Evolutionary conservation across 2,113 vertebrate species (phyloP), one percentile per base, ranked within the genome.

Genomic region (Ictidomys tridecemlineatus): DNA sequence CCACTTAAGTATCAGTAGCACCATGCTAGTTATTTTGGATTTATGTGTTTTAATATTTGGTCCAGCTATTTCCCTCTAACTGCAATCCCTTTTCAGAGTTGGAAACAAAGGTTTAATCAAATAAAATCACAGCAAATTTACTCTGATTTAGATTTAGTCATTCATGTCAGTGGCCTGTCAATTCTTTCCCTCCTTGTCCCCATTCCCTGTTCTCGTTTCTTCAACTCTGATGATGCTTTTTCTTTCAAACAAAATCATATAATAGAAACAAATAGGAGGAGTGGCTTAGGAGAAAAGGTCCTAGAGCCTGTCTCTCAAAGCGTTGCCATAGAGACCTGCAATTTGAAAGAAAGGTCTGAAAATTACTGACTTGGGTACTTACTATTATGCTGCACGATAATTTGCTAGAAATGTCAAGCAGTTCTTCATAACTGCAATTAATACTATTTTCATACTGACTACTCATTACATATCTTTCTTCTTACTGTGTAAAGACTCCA

Each of bases 381-480:
- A 11, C 14, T 91, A 76, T 79, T 63, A 72, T 69, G 48, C 12
- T 78, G 69, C n/a, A 3, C 63, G 61, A 17, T 61, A 61, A 74
- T 74, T 83, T 94, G 53, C 82, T 61, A 63, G 37, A 94, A 94
- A 79, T 84, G 16, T 37, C 53, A 94, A 87, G 58, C 56, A 34
- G 16, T 79, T 91, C 26, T 70, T 39, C 92, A 26, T 77, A 12
- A 53, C 14, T 79, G 70, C 83, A 91, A 20, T 80, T 88, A 82
- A 53, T 58, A 73, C 34, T 73, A 30, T n/a, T 83, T 80, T 76
- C 65, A 77, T 67, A 48, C 26, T 14, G n/a, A 53, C 13, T 88
- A 11, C 69, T 39, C 53, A 78, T 85, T 91, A 88, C 79, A 32
- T 24, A 32, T 24, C 37, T 12, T 51, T 76, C 34, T 70, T 53